Evolutionary conservation across 2,797 vertebrate species (phyloP).

Genomic region (Enteromius viviparus): DNA sequence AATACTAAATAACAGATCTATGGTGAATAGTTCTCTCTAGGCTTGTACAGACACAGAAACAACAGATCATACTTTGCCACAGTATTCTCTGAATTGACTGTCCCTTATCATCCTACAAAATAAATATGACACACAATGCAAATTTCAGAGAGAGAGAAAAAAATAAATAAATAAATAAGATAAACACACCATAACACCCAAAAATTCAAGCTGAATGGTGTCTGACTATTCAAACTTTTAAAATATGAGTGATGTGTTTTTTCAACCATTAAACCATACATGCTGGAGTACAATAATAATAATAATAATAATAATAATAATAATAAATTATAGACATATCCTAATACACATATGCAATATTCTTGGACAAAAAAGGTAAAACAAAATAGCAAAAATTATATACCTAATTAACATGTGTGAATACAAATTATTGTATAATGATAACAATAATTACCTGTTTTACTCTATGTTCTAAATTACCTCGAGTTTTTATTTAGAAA

Average conservation of each 20-base stretch:
- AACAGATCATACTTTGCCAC: background rate
- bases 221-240: background rate
- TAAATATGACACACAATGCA: background rate
- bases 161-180: too few species aligned
- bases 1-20: background rate
- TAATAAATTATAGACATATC: too few species aligned
- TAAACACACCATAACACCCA: background rate
- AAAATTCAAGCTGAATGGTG: background rate
- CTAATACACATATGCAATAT: background rate
- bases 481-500: background rate
- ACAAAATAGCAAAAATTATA: fast-evolving
- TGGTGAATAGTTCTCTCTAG: background rate
- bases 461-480: background rate
- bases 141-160: background rate
- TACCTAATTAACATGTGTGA: background rate
- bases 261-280: background rate
- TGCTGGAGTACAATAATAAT: background rate
- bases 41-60: background rate
- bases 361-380: background rate
- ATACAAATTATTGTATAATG: background rate
- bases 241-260: background rate
- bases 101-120: background rate
- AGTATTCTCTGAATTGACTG: background rate
- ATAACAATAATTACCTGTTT: background rate
- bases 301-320: too few species aligned